phyloP scores from a whole-genome alignment of 92 coral and sea anemone species.

The Porites evermanni region DNA sequence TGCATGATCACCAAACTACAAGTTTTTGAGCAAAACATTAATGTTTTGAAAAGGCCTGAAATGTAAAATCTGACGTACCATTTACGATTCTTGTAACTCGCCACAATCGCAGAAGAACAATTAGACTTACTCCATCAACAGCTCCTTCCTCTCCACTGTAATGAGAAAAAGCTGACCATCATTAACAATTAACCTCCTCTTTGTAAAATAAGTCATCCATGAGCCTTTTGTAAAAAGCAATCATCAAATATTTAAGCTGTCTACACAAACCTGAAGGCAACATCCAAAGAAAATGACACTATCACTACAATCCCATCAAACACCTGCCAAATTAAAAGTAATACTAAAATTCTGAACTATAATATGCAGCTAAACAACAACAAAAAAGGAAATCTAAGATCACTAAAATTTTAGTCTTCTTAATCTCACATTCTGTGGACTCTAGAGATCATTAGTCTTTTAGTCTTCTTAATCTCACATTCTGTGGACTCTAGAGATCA shows the following conservation, averaged over 20 bases:
- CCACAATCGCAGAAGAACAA: constrained; percentile 95
- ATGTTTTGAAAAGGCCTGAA: not conserved
- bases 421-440: not conserved
- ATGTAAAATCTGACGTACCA: constrained; percentile 62
- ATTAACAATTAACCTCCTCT: not conserved
- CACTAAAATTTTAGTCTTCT: too few species aligned
- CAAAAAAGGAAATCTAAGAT: too few species aligned
- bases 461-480: not conserved
- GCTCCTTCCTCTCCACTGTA: constrained; percentile 74
- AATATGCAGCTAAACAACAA: too few species aligned
- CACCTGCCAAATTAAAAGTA: constrained; percentile 60
- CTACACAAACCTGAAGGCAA: constrained; percentile 87
- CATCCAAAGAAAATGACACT: constrained; percentile 89
- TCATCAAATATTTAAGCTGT: not conserved
- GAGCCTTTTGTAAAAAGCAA: not conserved
- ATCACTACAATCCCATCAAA: constrained; percentile 95
- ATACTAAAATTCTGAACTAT: not conserved
- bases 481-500: too few species aligned
- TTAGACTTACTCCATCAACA: constrained; percentile 80
- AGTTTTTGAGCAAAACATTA: not conserved
- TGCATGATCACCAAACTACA: not conserved
- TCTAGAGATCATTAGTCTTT: not conserved
- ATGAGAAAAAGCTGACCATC: not conserved
- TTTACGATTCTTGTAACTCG: constrained; percentile 95
- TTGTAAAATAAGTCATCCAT: too few species aligned